Conservation (phyloP, 2,113 vertebrate species). For the Hiodon tergisus region DNA sequence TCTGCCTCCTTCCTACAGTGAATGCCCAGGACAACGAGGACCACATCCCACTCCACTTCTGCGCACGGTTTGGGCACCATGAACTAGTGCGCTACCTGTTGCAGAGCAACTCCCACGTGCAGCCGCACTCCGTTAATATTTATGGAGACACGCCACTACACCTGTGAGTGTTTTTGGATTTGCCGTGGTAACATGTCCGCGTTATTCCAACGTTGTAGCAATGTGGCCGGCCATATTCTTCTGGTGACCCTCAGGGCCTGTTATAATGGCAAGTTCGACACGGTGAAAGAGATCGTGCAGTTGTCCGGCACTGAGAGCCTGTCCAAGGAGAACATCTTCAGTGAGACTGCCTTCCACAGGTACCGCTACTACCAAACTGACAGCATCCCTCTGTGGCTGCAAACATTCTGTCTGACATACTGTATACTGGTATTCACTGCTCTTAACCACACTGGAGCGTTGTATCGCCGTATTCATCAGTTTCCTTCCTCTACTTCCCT, state of each 20-base stretch:
- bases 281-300: conserved; percentile 79
- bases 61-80: conserved; percentile 80
- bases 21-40: conserved; percentile 92
- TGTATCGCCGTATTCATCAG: background rate
- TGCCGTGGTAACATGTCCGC: no score
- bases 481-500: background rate
- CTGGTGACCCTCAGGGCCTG: conserved; percentile 67
- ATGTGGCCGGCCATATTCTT: background rate
- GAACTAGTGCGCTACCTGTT: conserved; percentile 76
- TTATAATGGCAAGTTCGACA: conserved; percentile 81
- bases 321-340: conserved; percentile 92
- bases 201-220: no score
- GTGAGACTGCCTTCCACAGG: conserved; percentile 93
- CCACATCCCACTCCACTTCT: conserved; percentile 87
- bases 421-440: no score
- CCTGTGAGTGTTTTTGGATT: conserved; percentile 65
- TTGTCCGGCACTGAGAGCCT: conserved; percentile 82
- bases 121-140: conserved; percentile 86
- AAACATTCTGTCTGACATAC: no score
- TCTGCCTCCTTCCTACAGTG: conserved; percentile 55
- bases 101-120: conserved; percentile 70
- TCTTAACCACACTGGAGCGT: background rate
- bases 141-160: conserved; percentile 88
- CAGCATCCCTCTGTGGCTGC: background rate
- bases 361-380: conserved; percentile 14